phyloP scores from a whole-genome alignment of 2,888 invertebrate genomes.

The Andricus quercusramuli region DNA sequence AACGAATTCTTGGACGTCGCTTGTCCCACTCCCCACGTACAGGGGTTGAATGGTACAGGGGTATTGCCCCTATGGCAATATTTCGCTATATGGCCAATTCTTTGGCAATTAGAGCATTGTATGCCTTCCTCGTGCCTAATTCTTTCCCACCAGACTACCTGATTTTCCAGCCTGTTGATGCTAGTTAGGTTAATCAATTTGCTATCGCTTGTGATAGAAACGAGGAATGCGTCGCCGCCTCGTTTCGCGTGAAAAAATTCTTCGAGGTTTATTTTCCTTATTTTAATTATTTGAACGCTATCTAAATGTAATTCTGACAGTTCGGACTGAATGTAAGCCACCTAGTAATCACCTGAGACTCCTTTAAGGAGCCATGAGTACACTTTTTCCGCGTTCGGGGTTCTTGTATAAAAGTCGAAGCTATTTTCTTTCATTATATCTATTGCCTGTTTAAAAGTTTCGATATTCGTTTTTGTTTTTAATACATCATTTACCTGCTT shows the following conservation, averaged over 20 bases:
- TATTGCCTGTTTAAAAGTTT: too few species aligned
- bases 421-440: too few species aligned
- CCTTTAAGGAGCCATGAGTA: background rate
- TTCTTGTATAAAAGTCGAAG: background rate
- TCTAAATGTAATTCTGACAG: background rate
- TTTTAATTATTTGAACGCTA: background rate
- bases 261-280: background rate
- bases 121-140: background rate
- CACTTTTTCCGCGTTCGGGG: background rate
- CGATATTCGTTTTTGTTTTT: too few species aligned
- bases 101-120: constrained; percentile 15
- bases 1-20: too few species aligned
- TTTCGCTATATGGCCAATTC: background rate
- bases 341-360: background rate
- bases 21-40: too few species aligned
- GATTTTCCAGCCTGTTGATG: background rate
- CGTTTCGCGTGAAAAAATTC: background rate
- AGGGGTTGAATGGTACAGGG: too few species aligned
- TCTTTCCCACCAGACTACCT: background rate
- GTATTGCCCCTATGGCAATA: constrained; percentile 2
- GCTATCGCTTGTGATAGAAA: background rate
- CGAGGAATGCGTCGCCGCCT: background rate
- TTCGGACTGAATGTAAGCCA: background rate
- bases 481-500: too few species aligned
- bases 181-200: background rate